Percentiles rank a stretch among this genome's conserved stretches.
These are phyloP conservation scores for Sipha flava DNA, from an alignment of 1,140 invertebrate genomes.

Conservation along the genomic window DNA sequence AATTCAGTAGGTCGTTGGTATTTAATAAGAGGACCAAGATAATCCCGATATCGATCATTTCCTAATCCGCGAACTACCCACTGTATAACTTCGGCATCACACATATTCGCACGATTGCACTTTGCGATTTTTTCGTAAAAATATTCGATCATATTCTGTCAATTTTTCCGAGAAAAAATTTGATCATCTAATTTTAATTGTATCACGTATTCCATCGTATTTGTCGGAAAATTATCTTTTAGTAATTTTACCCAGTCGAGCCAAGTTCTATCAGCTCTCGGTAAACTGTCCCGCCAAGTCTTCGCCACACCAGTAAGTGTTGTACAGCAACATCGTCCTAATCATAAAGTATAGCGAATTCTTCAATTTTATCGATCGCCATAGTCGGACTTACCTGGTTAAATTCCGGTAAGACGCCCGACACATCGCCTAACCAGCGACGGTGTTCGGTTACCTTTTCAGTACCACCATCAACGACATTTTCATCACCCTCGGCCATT, in stretches of 20 bases:
- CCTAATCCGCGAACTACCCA: neutral
- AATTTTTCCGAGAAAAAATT: neutral
- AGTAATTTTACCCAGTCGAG: neutral
- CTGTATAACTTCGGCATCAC: neutral
- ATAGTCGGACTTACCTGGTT: neutral
- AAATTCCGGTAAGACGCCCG: neutral
- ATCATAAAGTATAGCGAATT: neutral
- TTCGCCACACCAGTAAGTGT: neutral
- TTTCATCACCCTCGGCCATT: neutral
- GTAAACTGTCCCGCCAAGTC: neutral
- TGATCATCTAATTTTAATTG: neutral
- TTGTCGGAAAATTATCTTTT: neutral
- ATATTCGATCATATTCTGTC: neutral
- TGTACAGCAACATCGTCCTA: neutral
- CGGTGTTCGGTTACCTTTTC: neutral
- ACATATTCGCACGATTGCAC: neutral
- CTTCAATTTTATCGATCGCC: neutral
- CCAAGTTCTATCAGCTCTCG: neutral
- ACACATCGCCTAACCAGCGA: neutral
- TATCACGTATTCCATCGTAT: neutral
- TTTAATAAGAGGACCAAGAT: neutral
- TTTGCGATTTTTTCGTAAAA: neutral
- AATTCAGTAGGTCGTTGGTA: neutral
- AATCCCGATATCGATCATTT: neutral
- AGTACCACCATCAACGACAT: neutral